Evolutionary conservation across 1,140 invertebrate species (phyloP), one percentile per base, ranked within the genome.

Genomic region (Acromyrmex echinatior): DNA sequence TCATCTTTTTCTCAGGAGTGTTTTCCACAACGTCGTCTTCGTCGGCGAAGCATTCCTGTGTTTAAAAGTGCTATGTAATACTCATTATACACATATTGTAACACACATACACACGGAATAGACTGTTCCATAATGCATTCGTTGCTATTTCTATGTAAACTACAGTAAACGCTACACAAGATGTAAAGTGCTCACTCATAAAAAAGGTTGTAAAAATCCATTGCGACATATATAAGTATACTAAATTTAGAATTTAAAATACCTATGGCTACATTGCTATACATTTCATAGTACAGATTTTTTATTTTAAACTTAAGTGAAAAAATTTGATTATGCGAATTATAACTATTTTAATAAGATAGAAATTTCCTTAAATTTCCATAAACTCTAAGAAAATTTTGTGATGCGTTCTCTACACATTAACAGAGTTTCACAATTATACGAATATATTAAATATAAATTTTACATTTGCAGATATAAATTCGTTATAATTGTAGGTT

Each of bases 21-120:
- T 80, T 91, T 78, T 91, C 82, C 56, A 91, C 74, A 70, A 91
- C 56, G 49, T 88, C 87, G 45, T 91, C 82, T 49, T 90, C 87
- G 18, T 91, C 89, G 63, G 6, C 76, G 28, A 53, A 74, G 70
- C 51, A 77, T 86, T 88, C 86, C 81, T 60, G 56, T 18, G 18
- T 86, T 68, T 39, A 84, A 84, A 74, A 84, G 45, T 76, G 18
- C 7, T 18, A 35, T 49, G 14, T 82, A 18, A 82, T 21, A 3
- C 51, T 51, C 28, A 14, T 9, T 82, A 49, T 35, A 35, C 6
- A 35, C 31, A 35, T 9, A 28, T 14, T 7, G 49, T 14, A 68
- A 18, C 16, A 21, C 3, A 6, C 5, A 25, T 31, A 3, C 2
- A 12, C 0, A 2, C 35, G 35, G 35, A 39, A 39, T 18, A 35